These are phyloP conservation scores for Drosophila paramelanica DNA, from an alignment of 2,888 invertebrate genomes.

Conservation along the genomic window DNA sequence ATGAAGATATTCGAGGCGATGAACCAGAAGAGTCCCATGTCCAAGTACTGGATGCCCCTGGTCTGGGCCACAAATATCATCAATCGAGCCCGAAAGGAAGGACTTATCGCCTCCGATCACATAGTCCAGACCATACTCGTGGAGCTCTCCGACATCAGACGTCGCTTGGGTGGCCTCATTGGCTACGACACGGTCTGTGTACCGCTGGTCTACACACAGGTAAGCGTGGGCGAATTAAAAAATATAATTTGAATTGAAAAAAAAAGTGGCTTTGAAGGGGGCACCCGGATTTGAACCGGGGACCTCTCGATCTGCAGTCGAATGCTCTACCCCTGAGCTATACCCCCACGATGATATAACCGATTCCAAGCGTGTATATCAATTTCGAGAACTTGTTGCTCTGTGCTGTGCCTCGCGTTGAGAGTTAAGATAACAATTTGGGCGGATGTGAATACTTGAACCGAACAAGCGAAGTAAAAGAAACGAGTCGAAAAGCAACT, in stretches of 20 bases:
- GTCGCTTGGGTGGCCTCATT: conserved; percentile 92
- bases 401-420: not conserved
- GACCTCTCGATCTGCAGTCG: conserved; percentile 81
- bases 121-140: conserved; percentile 95
- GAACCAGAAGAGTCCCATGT: conserved; percentile 95
- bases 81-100: conserved; percentile 93
- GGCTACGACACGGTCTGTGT: conserved; percentile 97
- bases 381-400: not conserved
- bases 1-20: conserved; percentile 95
- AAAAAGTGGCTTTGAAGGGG: conserved; percentile 21
- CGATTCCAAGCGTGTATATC: conserved; percentile 4
- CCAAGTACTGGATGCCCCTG: conserved; percentile 96
- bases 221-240: conserved; percentile 81
- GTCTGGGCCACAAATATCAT: conserved; percentile 97
- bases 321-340: conserved; percentile 81
- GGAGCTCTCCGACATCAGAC: conserved; percentile 94
- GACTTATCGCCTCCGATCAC: conserved; percentile 94
- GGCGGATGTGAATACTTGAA: conserved; percentile 24
- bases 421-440: conserved; percentile 27
- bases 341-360: conserved; percentile 53
- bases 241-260: not conserved
- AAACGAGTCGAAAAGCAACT: not conserved
- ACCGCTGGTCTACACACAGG: conserved; percentile 96
- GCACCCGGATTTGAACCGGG: conserved; percentile 69
- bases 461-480: not conserved